Base-by-base conservation (phyloP, 2,888 invertebrate genomes). In the Graphium colonna region DNA sequence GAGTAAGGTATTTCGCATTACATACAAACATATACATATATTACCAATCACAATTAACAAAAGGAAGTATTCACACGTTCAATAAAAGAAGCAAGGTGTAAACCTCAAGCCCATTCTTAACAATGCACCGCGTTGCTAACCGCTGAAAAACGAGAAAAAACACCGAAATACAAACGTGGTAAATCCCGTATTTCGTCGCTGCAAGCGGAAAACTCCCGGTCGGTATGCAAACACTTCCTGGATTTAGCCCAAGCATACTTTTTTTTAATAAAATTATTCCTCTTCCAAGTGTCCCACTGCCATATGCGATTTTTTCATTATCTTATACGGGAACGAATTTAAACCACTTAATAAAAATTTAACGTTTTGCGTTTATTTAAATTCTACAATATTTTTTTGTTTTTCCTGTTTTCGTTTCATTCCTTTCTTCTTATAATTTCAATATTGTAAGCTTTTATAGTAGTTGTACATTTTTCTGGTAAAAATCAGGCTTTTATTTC, bases 161-260 rank as follows among this genome's bases (percentile, higher is more conserved):
- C 41, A 36, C 36, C 47, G 39, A 36, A 47, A 2, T 21, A 21
- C 2, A 52, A 47, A 43, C 28, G 21, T 8, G 38, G 38, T 26
- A 36, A 52, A 52, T 43, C 38, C 8, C 36, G 38, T 52, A 47
- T 43, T 52, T 47, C 42, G 47, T 41, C 42, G 42, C 42, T 41
- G 47, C 33, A 15, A 47, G 41, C 52, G 21, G 52, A 42, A 52
- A 52, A 52, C 38, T 41, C 38, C n/a, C 21, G 42, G 45, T 44
- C 44, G 45, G 52, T 42, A 52, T 47, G 52, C 42, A 52, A 52
- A 43, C 42, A 47, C 38, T 52, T 42, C 47, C 47, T 47, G 47
- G 52, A 47, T 52, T 47, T 52, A 52, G 42, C 42, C 28, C 5
- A 21, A 33, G n/a, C 18, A 33, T 12, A 46, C 21, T 33, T 18